phyloP scores from a whole-genome alignment of 92 coral and sea anemone species.

The Palythoa grandis region DNA sequence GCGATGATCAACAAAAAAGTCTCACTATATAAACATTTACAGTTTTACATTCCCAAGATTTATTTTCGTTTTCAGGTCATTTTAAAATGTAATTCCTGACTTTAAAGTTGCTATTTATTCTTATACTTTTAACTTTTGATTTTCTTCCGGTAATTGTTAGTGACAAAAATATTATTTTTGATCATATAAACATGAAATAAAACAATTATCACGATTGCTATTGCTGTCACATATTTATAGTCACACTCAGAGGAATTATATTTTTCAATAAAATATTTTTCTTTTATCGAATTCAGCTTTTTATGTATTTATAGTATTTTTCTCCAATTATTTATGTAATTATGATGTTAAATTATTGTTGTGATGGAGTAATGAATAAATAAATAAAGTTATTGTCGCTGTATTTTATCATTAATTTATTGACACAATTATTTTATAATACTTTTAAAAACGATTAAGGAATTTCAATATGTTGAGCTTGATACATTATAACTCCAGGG shows the following conservation, averaged over 20 bases:
- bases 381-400: background rate
- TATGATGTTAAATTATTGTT: background rate
- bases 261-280: background rate
- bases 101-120: slow-evolving; percentile 2
- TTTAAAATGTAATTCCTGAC: background rate
- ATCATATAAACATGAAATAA: background rate
- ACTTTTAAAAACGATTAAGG: background rate
- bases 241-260: background rate
- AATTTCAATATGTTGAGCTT: slow-evolving; percentile 4
- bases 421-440: background rate
- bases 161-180: background rate
- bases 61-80: background rate
- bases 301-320: background rate
- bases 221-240: background rate
- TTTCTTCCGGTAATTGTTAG: background rate
- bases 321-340: background rate
- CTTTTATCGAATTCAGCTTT: background rate
- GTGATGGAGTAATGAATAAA: slow-evolving; percentile 1
- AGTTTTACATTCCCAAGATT: too few species aligned
- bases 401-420: background rate
- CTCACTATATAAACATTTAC: too few species aligned
- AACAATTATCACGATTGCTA: background rate
- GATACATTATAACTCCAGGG: slow-evolving; percentile 4
- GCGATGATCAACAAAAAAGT: background rate
- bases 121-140: background rate